Base-by-base conservation (phyloP, 2,888 invertebrate genomes). In the Endotricha flammealis region DNA sequence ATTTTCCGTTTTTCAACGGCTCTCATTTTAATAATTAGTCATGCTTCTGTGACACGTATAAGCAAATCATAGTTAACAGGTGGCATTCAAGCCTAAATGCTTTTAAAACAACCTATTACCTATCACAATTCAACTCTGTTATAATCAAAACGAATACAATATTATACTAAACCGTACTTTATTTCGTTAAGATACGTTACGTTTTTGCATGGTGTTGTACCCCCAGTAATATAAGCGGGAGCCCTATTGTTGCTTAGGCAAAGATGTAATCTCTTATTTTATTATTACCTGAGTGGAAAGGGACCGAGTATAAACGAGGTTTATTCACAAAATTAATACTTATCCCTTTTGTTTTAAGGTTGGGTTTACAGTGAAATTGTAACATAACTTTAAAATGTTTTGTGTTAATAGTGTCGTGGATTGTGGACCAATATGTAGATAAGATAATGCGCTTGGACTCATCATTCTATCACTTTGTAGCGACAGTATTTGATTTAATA, bases 181-280 rank as follows among this genome's bases (percentile, higher is more conserved):
- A 47, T n/a, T 0, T 0, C 0, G 7, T 23, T 2, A 0, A 0
- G 0, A 24, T 51, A 72, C 50, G 57, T 42, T 44, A 39, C 33
- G 48, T 41, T 62, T 69, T 69, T 17, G 36, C 13, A 17, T 51
- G 55, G 17, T 32, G 12, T 1, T 31, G 13, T 24, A 32, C 49
- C 69, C 65, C 65, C 64, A 64, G 65, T 71, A 65, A 72, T 75
- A 74, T 77, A 73, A 73, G 72, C 71, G 64, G 67, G 67, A 73
- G 68, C 72, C 72, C 74, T 75, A 80, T 78, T 81, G 81, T 80
- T 77, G 78, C 74, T 79, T 78, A 78, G 74, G 76, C 74, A 67
- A 78, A 80, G 81, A 81, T 81, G 76, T 80, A 77, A 81, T 81
- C 81, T 81, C 75, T 75, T 77, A 79, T 78, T 80, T 79, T 79